These are phyloP conservation scores for Cheilosia vernalis DNA, from an alignment of 2,888 invertebrate species.

Conservation along the genomic window DNA sequence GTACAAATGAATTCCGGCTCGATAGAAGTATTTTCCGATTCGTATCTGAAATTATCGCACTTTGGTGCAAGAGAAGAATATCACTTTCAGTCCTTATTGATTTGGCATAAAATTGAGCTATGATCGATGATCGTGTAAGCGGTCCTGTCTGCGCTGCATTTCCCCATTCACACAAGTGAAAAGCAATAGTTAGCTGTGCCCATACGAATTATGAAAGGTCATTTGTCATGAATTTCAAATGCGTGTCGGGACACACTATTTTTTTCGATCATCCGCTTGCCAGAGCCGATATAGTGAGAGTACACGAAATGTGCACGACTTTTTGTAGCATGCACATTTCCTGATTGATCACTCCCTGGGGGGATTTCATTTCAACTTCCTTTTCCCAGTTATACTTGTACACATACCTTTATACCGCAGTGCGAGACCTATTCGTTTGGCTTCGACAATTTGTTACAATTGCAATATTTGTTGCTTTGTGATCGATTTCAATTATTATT, in stretches of 20 bases:
- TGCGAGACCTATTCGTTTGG: not conserved
- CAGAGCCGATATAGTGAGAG: conserved; percentile 31
- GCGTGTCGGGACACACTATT: conserved; percentile 50
- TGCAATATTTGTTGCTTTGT: conserved; percentile 50
- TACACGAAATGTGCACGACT: conserved; percentile 59
- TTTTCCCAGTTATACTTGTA: conserved; percentile 33
- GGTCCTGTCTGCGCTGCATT: conserved; percentile 45
- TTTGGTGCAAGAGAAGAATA: conserved; percentile 38
- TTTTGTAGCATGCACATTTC: conserved; percentile 56
- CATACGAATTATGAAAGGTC: conserved; percentile 65
- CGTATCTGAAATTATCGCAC: conserved; percentile 40
- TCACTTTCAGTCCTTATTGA: conserved; percentile 57
- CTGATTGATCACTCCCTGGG: conserved; percentile 74
- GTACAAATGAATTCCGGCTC: conserved; percentile 35
- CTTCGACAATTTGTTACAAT: conserved; percentile 39
- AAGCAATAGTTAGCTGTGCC: conserved; percentile 40
- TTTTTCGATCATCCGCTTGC: conserved; percentile 32
- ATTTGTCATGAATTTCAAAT: conserved; percentile 73
- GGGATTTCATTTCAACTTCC: conserved; percentile 50
- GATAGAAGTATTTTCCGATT: conserved; percentile 7
- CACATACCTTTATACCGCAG: not conserved
- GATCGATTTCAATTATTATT: conserved; percentile 40
- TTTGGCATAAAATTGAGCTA: conserved; percentile 55
- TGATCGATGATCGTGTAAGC: conserved; percentile 71
- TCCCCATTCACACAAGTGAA: conserved; percentile 25